Conservation (phyloP, 1,140 invertebrate genomes). For the Drosophila navojoa region DNA sequence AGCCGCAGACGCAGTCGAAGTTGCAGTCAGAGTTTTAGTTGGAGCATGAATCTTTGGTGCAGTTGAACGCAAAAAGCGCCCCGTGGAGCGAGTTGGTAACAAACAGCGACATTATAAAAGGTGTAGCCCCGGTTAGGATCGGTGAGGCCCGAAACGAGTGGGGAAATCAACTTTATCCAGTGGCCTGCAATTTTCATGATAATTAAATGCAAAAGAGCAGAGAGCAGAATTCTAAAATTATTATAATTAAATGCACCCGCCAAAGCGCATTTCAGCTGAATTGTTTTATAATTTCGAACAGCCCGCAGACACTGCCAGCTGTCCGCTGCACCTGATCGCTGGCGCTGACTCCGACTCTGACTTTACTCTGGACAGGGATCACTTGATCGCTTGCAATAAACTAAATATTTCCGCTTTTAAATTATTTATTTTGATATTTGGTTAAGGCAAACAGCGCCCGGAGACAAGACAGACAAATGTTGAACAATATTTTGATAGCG, state of each 20-base stretch:
- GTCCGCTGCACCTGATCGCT: constrained; percentile 57
- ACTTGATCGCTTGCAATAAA: constrained; percentile 58
- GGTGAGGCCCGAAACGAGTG: constrained; percentile 11
- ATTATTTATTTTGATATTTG: constrained; percentile 67
- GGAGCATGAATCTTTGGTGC: background rate
- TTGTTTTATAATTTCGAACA: constrained; percentile 76
- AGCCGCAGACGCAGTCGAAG: background rate
- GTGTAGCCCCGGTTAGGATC: constrained; percentile 23
- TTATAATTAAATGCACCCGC: constrained; percentile 82
- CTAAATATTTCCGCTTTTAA: constrained; percentile 78
- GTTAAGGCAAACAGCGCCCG: constrained; percentile 32
- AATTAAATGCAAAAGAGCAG: constrained; percentile 72
- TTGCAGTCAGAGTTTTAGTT: background rate
- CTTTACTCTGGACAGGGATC: background rate
- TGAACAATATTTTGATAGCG: constrained; percentile 80
- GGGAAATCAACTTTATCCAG: constrained; percentile 41
- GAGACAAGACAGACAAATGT: constrained; percentile 62
- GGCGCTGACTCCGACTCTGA: background rate
- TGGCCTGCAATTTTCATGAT: constrained; percentile 72
- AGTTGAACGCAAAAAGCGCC: constrained; percentile 26
- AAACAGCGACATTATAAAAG: constrained; percentile 43
- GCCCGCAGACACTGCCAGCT: constrained; percentile 50
- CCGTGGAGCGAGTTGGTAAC: constrained; percentile 22
- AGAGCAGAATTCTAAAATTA: constrained; percentile 62
- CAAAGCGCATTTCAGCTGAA: constrained; percentile 76